Conservation (phyloP, 2,888 invertebrate genomes). For the Melanargia galathea region DNA sequence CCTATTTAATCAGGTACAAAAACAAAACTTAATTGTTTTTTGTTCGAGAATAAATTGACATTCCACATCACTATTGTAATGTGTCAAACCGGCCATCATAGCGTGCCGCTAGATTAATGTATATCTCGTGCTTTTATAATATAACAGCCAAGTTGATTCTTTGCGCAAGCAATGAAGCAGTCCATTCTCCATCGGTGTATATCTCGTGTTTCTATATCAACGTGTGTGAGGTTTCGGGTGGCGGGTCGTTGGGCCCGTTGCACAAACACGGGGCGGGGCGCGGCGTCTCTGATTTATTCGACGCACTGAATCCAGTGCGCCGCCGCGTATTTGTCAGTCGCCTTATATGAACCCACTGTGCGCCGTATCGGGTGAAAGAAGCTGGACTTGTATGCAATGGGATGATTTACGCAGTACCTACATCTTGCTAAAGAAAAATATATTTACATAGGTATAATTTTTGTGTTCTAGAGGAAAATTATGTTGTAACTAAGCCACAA, state of each 20-base stretch:
- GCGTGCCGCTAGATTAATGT: too few relatives aligned
- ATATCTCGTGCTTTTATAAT: too few relatives aligned
- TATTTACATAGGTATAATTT: neutral
- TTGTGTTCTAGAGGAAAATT: neutral
- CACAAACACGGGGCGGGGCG: slow-evolving; percentile 56
- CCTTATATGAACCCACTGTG: slow-evolving; percentile 31
- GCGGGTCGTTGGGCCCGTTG: slow-evolving; percentile 39
- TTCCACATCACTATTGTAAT: too few relatives aligned
- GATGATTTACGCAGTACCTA: slow-evolving; percentile 19
- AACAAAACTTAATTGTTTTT: too few relatives aligned
- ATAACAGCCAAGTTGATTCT: too few relatives aligned
- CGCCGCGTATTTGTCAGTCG: slow-evolving; percentile 32
- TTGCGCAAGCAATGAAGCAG: too few relatives aligned
- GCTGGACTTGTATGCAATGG: slow-evolving; percentile 7
- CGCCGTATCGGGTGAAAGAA: neutral
- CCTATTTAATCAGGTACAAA: too few relatives aligned
- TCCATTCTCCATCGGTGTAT: too few relatives aligned
- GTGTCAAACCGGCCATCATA: too few relatives aligned
- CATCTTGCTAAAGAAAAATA: neutral
- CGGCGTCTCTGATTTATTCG: slow-evolving; percentile 40
- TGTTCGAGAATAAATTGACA: too few relatives aligned
- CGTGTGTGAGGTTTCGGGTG: slow-evolving; percentile 38
- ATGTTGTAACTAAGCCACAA: neutral
- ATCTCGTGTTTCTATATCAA: neutral
- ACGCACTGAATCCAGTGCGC: slow-evolving; percentile 30